These are phyloP conservation scores for Heliothis virescens DNA, from an alignment of 1,140 invertebrate genomes.

Conservation along the genomic window DNA sequence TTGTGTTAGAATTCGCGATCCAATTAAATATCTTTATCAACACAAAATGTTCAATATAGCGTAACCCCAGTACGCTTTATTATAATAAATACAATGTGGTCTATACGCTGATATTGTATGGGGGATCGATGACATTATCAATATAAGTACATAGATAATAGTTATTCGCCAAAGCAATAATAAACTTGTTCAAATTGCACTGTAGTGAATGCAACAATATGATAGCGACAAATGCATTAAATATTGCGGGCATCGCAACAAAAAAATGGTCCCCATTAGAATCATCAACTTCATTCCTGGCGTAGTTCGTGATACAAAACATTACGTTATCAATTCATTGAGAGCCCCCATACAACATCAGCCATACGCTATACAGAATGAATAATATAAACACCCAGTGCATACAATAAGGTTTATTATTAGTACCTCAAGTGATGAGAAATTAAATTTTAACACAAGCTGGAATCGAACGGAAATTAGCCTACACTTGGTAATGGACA, in stretches of 20 bases:
- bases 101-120: slow-evolving; percentile 25
- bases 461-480: slow-evolving; percentile 68
- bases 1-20: slow-evolving; percentile 74
- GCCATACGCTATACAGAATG: slow-evolving; percentile 42
- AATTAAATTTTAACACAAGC: slow-evolving; percentile 69
- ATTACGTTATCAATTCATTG: slow-evolving; percentile 6
- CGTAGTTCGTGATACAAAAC: not conserved
- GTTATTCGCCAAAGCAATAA: not conserved
- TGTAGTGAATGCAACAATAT: not conserved
- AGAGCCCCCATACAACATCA: slow-evolving; percentile 20
- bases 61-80: slow-evolving; percentile 71
- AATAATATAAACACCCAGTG: slow-evolving; percentile 79
- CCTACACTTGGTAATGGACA: slow-evolving; percentile 69
- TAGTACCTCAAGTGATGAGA: slow-evolving; percentile 75
- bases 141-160: not conserved
- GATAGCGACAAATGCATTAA: slow-evolving; percentile 26
- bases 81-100: slow-evolving; percentile 47
- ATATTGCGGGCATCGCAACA: slow-evolving; percentile 13
- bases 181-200: not conserved
- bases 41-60: slow-evolving; percentile 81
- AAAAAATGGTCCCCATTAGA: slow-evolving; percentile 39
- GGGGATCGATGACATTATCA: not conserved
- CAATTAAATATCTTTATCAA: slow-evolving; percentile 60
- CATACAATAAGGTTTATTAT: slow-evolving; percentile 67
- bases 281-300: slow-evolving; percentile 20